phyloP scores from a whole-genome alignment of 2,113 vertebrate species.

The Ahaetulla prasina region DNA sequence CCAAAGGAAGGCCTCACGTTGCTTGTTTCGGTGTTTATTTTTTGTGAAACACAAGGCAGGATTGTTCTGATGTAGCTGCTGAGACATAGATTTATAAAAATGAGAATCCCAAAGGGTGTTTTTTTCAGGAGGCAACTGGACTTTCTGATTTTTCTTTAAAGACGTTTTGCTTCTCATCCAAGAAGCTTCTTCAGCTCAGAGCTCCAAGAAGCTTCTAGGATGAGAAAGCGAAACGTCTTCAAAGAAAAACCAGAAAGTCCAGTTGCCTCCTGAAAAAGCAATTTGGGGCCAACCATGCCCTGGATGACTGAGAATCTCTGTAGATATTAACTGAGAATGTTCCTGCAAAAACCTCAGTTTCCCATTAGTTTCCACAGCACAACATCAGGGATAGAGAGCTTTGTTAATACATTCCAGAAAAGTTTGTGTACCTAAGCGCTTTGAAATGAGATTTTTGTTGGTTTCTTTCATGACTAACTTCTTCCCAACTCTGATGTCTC shows the following conservation, averaged over 20 bases:
- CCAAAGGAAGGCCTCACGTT: not conserved
- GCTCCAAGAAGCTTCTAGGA: too few relatives aligned
- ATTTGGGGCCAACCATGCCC: too few relatives aligned
- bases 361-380: not conserved
- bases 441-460: not conserved
- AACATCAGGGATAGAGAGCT: not conserved
- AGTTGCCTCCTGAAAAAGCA: too few relatives aligned
- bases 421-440: not conserved
- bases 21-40: not conserved
- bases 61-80: not conserved
- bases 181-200: too few relatives aligned
- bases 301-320: too few relatives aligned
- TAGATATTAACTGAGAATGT: too few relatives aligned
- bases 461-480: not conserved
- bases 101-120: too few relatives aligned
- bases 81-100: not conserved
- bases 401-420: not conserved
- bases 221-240: too few relatives aligned
- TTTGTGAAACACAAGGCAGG: not conserved
- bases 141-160: too few relatives aligned
- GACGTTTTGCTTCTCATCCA: too few relatives aligned
- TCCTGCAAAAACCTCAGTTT: not conserved
- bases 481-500: not conserved
- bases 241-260: too few relatives aligned
- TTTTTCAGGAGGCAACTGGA: too few relatives aligned